Percentiles rank a stretch among this genome's conserved stretches.
These are phyloP conservation scores for Aphelinus atriplicis DNA, from an alignment of 1,140 invertebrate species.

Conservation along the genomic window DNA sequence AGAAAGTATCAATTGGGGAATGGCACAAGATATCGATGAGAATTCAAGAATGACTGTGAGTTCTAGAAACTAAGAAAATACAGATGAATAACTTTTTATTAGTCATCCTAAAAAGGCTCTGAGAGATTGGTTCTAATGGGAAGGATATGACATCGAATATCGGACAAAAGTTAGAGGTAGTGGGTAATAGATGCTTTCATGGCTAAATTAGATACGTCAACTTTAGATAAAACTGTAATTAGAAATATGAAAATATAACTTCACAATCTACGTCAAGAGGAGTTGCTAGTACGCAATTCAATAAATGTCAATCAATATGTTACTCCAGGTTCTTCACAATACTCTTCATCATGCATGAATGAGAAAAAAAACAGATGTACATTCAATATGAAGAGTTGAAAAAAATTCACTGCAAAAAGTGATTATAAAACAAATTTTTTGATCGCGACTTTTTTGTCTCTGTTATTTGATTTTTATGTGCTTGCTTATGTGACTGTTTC, in stretches of 20 bases:
- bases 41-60: slow-evolving; percentile 81
- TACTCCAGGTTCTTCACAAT: slow-evolving; percentile 70
- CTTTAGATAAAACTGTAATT: slow-evolving; percentile 60
- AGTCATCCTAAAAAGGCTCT: slow-evolving; percentile 95
- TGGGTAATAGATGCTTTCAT: slow-evolving; percentile 82
- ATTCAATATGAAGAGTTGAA: too few relatives aligned
- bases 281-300: slow-evolving; percentile 74
- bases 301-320: slow-evolving; percentile 82
- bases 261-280: slow-evolving; percentile 75
- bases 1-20: slow-evolving; percentile 89
- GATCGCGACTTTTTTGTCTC: too few relatives aligned
- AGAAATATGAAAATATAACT: slow-evolving; percentile 65
- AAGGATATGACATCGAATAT: slow-evolving; percentile 86
- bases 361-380: too few relatives aligned
- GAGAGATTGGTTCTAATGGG: slow-evolving; percentile 91
- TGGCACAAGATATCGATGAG: slow-evolving; percentile 88
- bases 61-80: slow-evolving; percentile 79
- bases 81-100: slow-evolving; percentile 85
- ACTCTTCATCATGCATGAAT: too few relatives aligned
- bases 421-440: too few relatives aligned
- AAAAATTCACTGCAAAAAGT: too few relatives aligned
- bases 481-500: slow-evolving; percentile 5
- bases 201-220: slow-evolving; percentile 68
- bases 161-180: slow-evolving; percentile 81
- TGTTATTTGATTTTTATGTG: too few relatives aligned